These are phyloP conservation scores for Psophia crepitans DNA, from an alignment of 2,113 vertebrate genomes.

Conservation along the genomic window DNA sequence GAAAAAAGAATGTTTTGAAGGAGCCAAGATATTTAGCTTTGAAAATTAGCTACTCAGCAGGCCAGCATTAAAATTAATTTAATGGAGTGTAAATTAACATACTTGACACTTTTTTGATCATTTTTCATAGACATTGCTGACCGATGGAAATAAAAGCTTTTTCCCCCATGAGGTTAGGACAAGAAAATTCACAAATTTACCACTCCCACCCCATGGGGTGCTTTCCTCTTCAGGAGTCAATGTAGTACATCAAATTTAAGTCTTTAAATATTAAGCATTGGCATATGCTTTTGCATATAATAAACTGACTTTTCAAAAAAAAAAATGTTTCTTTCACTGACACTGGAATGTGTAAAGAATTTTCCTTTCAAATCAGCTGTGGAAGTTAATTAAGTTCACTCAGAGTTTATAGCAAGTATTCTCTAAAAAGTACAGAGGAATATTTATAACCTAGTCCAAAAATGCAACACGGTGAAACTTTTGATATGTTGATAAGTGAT, in stretches of 20 bases:
- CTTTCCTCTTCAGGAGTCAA: constrained; percentile 47
- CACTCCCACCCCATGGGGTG: not conserved
- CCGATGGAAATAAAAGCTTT: constrained; percentile 49
- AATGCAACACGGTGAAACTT: constrained; percentile 69
- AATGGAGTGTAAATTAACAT: constrained; percentile 77
- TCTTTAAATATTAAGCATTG: constrained; percentile 70
- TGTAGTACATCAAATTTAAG: constrained; percentile 60
- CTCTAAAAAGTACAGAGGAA: constrained; percentile 38
- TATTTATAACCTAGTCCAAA: constrained; percentile 67
- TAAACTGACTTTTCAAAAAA: constrained; percentile 65
- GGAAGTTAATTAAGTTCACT: constrained; percentile 78
- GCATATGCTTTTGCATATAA: constrained; percentile 51
- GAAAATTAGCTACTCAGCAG: constrained; percentile 73
- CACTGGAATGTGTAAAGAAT: constrained; percentile 60
- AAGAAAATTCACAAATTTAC: constrained; percentile 34
- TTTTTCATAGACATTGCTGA: constrained; percentile 68
- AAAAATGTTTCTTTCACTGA: constrained; percentile 55
- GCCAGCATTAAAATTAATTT: constrained; percentile 77
- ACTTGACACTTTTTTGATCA: constrained; percentile 72
- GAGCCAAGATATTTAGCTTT: constrained; percentile 64
- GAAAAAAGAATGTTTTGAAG: constrained; percentile 44
- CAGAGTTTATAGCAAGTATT: constrained; percentile 68
- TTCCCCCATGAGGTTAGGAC: not conserved
- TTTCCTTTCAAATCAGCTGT: constrained; percentile 68
- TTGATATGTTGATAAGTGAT: constrained; percentile 78